Evolutionary conservation across 2,888 invertebrate species (phyloP).

Genomic region (Leptinotarsa haldemani): DNA sequence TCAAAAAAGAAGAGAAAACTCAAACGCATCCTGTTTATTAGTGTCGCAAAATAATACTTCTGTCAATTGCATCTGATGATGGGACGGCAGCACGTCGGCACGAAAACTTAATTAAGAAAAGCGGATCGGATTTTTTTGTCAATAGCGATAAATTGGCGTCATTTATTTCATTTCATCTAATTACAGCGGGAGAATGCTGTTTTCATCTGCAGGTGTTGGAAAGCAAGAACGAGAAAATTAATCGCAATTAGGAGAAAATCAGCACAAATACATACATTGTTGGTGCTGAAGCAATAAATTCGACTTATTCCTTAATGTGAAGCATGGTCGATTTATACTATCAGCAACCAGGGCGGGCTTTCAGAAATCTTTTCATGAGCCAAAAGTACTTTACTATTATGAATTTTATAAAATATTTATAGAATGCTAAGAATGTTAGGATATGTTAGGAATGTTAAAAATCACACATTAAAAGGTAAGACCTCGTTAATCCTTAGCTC

Average conservation of each 20-base stretch:
- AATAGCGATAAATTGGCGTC: slow-evolving; percentile 29
- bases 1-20: background rate
- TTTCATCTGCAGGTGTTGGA: slow-evolving; percentile 28
- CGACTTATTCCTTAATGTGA: background rate
- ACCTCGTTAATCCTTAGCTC: too few relatives aligned
- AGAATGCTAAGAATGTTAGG: too few relatives aligned
- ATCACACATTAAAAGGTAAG: too few relatives aligned
- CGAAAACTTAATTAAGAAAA: slow-evolving; percentile 28
- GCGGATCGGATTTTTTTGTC: slow-evolving; percentile 20
- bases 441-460: too few relatives aligned
- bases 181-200: slow-evolving; percentile 23
- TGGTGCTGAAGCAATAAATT: slow-evolving; percentile 2
- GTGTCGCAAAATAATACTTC: slow-evolving; percentile 4
- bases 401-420: too few relatives aligned
- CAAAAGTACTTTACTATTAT: too few relatives aligned
- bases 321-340: background rate
- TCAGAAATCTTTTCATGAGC: background rate
- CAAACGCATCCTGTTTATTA: background rate
- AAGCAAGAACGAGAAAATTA: slow-evolving; percentile 11
- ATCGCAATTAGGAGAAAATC: slow-evolving; percentile 8
- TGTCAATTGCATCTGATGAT: slow-evolving; percentile 25
- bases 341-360: background rate
- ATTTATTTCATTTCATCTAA: slow-evolving; percentile 34
- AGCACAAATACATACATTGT: slow-evolving; percentile 18
- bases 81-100: background rate